Evolutionary conservation across 2,113 vertebrate species (phyloP).

Genomic region (Rhinolophus ferrumequinum): DNA sequence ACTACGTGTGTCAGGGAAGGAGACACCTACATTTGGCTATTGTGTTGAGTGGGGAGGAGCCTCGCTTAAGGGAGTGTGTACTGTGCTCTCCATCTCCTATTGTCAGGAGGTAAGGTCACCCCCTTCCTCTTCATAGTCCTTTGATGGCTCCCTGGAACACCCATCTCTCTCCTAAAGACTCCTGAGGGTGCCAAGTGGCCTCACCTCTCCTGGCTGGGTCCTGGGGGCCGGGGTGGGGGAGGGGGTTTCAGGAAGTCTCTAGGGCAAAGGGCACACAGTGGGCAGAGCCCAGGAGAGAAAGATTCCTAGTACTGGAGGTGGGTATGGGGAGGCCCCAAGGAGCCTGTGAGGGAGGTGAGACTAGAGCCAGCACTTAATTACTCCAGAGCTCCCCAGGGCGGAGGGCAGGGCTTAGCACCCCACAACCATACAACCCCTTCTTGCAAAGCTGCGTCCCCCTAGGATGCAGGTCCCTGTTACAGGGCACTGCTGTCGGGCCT

Average conservation of each 20-base stretch:
- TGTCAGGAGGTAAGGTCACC: not conserved
- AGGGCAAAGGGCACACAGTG: constrained; percentile 35
- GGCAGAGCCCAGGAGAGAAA: constrained; percentile 6
- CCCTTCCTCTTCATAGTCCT: not conserved
- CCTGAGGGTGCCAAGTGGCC: not conserved
- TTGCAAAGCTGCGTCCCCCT: not conserved
- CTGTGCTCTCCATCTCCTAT: not conserved
- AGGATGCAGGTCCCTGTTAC: not conserved
- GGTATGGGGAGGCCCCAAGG: not conserved
- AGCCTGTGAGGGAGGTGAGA: not conserved
- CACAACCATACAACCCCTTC: not conserved
- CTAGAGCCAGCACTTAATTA: constrained; percentile 44
- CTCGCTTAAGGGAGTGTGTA: not conserved
- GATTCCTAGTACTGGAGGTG: not conserved
- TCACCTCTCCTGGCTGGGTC: not conserved
- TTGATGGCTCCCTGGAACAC: not conserved
- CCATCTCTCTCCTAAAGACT: not conserved
- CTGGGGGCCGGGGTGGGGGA: not conserved
- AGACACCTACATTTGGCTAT: not conserved
- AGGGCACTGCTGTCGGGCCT: not conserved
- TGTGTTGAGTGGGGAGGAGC: not conserved
- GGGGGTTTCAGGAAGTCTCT: constrained; percentile 39
- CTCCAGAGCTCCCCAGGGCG: not conserved
- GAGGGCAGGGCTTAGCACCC: not conserved
- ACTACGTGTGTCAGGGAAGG: not conserved